Evolutionary conservation across 2,797 vertebrate species (phyloP).

Genomic region (Sciaenops ocellatus): DNA sequence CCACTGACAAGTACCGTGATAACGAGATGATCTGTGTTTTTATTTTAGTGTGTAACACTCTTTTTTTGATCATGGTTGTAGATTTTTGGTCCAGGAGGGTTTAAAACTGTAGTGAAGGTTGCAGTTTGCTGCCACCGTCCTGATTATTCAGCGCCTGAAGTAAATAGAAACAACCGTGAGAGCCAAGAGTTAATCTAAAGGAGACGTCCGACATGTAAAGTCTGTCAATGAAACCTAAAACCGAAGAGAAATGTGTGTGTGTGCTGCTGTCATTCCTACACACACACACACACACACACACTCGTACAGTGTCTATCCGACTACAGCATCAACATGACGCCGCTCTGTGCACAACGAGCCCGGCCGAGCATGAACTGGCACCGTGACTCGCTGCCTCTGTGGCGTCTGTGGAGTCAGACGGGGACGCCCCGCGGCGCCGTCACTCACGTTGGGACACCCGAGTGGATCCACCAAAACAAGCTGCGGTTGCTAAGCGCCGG

Average conservation of each 20-base stretch:
- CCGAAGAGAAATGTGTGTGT: slow-evolving; percentile 23
- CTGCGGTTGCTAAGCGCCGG: slow-evolving; percentile 49
- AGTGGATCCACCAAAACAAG: slow-evolving; percentile 42
- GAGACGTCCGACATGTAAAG: slow-evolving; percentile 6
- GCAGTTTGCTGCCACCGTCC: neutral
- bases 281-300: slow-evolving; percentile 2
- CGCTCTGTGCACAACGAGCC: neutral
- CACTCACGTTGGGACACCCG: neutral
- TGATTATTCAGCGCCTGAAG: neutral
- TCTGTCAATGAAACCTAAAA: slow-evolving; percentile 38
- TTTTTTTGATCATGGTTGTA: no score
- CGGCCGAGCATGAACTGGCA: slow-evolving; percentile 6
- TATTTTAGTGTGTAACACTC: no score
- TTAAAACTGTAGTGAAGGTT: no score
- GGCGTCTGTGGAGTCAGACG: slow-evolving; percentile 18
- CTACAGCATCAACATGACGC: slow-evolving; percentile 42
- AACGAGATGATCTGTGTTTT: no score
- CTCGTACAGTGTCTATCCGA: slow-evolving; percentile 12
- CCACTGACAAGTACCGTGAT: no score
- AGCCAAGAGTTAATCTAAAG: neutral
- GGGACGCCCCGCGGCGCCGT: neutral
- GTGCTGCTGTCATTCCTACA: slow-evolving; percentile 29
- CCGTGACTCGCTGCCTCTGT: slow-evolving; percentile 1
- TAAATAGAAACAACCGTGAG: neutral
- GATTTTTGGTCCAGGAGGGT: no score